Conservation (phyloP, 1,140 invertebrate genomes). For the Sitophilus oryzae region DNA sequence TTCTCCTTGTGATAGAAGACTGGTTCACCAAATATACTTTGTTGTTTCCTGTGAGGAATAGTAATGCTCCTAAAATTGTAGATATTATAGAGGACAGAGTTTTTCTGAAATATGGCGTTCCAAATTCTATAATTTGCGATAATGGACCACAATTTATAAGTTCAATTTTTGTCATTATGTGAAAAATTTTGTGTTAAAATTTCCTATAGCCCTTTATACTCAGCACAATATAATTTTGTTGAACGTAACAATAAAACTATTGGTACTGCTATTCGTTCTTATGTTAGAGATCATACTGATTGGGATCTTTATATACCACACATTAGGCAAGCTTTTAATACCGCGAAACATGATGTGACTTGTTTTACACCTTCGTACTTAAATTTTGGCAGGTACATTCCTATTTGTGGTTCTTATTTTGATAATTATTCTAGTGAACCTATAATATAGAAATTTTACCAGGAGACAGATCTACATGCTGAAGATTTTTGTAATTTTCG, state of each 20-base stretch:
- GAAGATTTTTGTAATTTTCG: no score
- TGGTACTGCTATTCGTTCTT: conserved; percentile 17
- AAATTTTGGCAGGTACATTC: conserved; percentile 9
- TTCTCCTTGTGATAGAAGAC: conserved; percentile 39
- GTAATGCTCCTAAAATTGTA: conserved; percentile 11
- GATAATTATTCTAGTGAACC: conserved; percentile 2
- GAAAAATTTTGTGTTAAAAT: conserved; percentile 10
- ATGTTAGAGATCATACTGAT: conserved; percentile 13
- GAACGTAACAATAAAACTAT: conserved; percentile 24
- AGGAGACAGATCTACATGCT: conserved; percentile 7
- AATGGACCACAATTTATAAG: conserved; percentile 29
- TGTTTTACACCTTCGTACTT: conserved; percentile 10
- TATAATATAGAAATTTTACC: conserved; percentile 1
- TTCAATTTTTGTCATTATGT: conserved; percentile 19
- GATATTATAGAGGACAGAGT: conserved; percentile 21
- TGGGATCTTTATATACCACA: conserved; percentile 18
- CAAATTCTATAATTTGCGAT: conserved; percentile 22
- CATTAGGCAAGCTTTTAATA: conserved; percentile 13
- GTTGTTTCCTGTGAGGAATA: conserved; percentile 6
- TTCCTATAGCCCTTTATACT: no score
- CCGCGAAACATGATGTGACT: conserved; percentile 20
- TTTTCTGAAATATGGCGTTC: conserved; percentile 24
- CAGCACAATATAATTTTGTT: conserved; percentile 17
- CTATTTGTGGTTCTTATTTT: conserved; percentile 15
- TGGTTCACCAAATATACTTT: conserved; percentile 28